Conservation (phyloP, 1,140 invertebrate species). For the Manduca sexta region DNA sequence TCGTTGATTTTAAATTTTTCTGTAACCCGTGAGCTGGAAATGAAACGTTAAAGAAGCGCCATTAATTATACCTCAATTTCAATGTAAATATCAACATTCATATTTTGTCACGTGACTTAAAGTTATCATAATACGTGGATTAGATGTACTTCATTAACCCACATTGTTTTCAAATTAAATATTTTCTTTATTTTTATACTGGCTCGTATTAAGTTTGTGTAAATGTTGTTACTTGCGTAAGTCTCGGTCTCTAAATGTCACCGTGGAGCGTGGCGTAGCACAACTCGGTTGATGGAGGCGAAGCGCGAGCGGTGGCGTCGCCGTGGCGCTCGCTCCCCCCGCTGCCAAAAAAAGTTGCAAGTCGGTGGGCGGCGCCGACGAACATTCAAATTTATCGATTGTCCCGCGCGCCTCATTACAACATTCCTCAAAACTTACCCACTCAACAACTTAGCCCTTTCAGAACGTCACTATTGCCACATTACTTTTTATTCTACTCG, state of each 20-base stretch:
- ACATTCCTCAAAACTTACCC: constrained; percentile 65
- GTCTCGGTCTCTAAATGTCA: no score
- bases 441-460: constrained; percentile 64
- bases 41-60: neutral
- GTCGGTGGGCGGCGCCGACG: constrained; percentile 59
- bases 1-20: no score
- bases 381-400: constrained; percentile 74
- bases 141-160: no score
- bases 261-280: constrained; percentile 3
- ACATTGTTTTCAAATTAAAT: no score
- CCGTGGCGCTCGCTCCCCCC: constrained; percentile 54
- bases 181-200: no score
- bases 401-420: constrained; percentile 61
- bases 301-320: constrained; percentile 41
- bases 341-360: constrained; percentile 69
- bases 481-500: constrained; percentile 60
- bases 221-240: no score
- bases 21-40: no score
- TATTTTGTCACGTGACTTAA: no score
- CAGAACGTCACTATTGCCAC: constrained; percentile 42
- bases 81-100: no score
- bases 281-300: constrained; percentile 8
- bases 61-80: no score
- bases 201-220: no score
- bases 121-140: no score